Evolutionary conservation across 2,888 invertebrate species (phyloP).

Genomic region (Idaea biselata): DNA sequence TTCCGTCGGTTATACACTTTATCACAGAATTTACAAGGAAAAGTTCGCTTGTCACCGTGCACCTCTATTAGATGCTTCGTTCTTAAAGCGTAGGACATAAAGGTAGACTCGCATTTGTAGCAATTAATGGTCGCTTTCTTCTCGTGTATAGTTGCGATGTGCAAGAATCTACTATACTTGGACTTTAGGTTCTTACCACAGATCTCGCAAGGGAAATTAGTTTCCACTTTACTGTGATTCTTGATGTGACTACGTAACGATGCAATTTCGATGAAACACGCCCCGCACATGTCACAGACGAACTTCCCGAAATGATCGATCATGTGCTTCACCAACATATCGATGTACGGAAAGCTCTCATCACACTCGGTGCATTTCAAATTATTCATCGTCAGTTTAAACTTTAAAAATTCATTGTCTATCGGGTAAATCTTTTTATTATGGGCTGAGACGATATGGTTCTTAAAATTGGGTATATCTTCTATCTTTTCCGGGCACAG

Average conservation of each 20-base stretch:
- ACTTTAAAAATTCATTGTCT: slow-evolving; percentile 61
- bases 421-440: slow-evolving; percentile 45
- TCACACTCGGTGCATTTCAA: slow-evolving; percentile 63
- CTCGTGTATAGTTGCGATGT: slow-evolving; percentile 57
- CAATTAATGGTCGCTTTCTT: slow-evolving; percentile 68
- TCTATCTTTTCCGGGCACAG: slow-evolving; percentile 60
- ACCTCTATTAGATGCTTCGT: slow-evolving; percentile 65
- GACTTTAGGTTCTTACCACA: slow-evolving; percentile 71
- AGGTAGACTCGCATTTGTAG: slow-evolving; percentile 61
- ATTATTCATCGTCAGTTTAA: slow-evolving; percentile 54
- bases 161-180: slow-evolving; percentile 61
- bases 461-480: slow-evolving; percentile 50
- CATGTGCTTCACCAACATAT: slow-evolving; percentile 65
- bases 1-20: slow-evolving; percentile 65
- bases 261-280: slow-evolving; percentile 69
- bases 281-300: slow-evolving; percentile 67
- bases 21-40: slow-evolving; percentile 64
- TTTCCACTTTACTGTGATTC: slow-evolving; percentile 59
- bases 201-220: slow-evolving; percentile 69
- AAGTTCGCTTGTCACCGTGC: slow-evolving; percentile 58
- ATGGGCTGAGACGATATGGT: slow-evolving; percentile 51
- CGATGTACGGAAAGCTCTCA: slow-evolving; percentile 59
- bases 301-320: slow-evolving; percentile 66
- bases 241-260: slow-evolving; percentile 65
- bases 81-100: slow-evolving; percentile 59